These are phyloP conservation scores for Palythoa grandis DNA, from an alignment of 92 coral and sea anemone species.

Conservation along the genomic window DNA sequence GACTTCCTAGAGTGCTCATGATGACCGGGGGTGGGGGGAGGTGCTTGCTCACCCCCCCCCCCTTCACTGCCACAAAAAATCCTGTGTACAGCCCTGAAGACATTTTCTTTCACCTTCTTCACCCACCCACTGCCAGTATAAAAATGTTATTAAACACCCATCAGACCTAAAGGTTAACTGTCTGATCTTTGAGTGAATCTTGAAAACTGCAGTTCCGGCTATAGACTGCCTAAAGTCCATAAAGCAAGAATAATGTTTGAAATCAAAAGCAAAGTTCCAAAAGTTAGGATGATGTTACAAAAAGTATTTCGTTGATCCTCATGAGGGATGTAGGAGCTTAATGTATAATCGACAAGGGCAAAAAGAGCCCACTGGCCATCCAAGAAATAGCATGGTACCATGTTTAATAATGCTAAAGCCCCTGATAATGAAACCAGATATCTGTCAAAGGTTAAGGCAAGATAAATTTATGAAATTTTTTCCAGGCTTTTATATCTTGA, in stretches of 20 bases:
- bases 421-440: constrained; percentile 92
- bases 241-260: constrained; percentile 91
- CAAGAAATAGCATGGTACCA: constrained; percentile 93
- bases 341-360: constrained; percentile 81
- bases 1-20: too few species aligned
- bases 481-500: not conserved
- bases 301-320: constrained; percentile 85
- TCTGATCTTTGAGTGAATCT: too few species aligned
- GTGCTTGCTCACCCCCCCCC: too few species aligned
- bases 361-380: constrained; percentile 98
- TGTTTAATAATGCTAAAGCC: constrained; percentile 88
- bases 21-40: too few species aligned
- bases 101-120: too few species aligned
- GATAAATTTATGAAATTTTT: not conserved
- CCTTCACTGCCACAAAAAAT: too few species aligned
- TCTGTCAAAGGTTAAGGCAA: constrained; percentile 44
- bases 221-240: constrained; percentile 91
- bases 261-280: constrained; percentile 87
- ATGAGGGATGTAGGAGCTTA: constrained; percentile 71
- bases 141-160: too few species aligned
- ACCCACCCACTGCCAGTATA: too few species aligned
- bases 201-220: not conserved
- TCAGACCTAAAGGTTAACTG: too few species aligned
- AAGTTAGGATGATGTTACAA: constrained; percentile 81
- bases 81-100: too few species aligned